Base-by-base conservation (phyloP, 2,888 invertebrate species). In the Brachylomia viminalis region DNA sequence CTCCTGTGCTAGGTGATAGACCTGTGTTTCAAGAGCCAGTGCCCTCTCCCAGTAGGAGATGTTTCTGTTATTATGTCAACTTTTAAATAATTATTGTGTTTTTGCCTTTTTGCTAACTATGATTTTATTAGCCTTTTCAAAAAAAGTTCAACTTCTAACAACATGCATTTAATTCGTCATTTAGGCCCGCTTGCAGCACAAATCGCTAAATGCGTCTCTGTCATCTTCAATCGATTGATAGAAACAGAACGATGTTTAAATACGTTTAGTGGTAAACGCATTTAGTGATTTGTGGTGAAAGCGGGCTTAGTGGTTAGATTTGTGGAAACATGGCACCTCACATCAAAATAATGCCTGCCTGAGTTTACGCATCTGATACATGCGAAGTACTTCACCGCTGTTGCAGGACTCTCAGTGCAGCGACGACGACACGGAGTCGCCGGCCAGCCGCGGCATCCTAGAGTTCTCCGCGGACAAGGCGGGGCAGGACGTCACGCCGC, bases 381-480 rank as follows among this genome's bases (percentile, higher is more conserved):
- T 61, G 20, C 20, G 17, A 38, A 17, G 20, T 68, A 17, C 13
- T 47, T 8, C n/a, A 20, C 17, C 15, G 30, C n/a, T 23, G 38
- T 90, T 56, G 0, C 89, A 96, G 97, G 96, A 97, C 80, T 97
- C 96, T 2, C 96, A 96, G 79, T 96, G 95, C 86, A 96, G 96
- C 72, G 96, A 96, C 75, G 96, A 97, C 68, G 97, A 96, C 58
- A 96, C 96, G 0, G 96, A 96, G 80, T 95, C 96, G 0, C 96
- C 96, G 2, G 93, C 94, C 2, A 98, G 98, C 75, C 97, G 98
- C 80, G 98, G 98, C 62, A 98, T 98, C 88, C 94, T 99, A 72
- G 98, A 99, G 93, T 98, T 99, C 94, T 98, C 98, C 42, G 98
- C 99, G 0, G 98, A 98, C 84, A 98, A 98, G 92, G 98, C 98